Percentiles rank a stretch among this genome's conserved stretches.
Evolutionary conservation across 2,797 vertebrate genomes (phyloP).

Genomic region (Salmo trutta): DNA sequence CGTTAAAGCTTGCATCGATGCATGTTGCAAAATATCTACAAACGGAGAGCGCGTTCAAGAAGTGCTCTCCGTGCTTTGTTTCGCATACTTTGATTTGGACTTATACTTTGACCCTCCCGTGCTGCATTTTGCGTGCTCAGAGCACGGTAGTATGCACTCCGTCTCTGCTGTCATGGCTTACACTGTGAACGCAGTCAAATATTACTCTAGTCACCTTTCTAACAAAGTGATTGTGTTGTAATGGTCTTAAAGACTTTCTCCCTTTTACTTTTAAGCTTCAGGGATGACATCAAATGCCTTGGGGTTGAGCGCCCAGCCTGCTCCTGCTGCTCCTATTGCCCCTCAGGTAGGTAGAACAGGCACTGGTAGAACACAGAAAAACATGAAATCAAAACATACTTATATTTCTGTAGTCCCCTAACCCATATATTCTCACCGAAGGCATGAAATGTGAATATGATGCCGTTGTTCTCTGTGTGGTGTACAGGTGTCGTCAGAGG

Average conservation of each 20-base stretch:
- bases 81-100: no score
- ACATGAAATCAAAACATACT: neutral
- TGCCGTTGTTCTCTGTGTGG: neutral
- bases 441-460: neutral
- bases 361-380: neutral
- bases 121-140: no score
- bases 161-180: neutral
- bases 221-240: neutral
- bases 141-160: no score
- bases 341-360: conserved; percentile 64
- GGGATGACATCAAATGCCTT: conserved; percentile 57
- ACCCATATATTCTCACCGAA: neutral
- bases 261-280: conserved; percentile 45
- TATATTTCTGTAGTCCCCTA: no score
- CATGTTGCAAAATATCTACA: no score
- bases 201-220: neutral
- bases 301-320: conserved; percentile 49
- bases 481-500: conserved; percentile 81
- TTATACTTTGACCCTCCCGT: no score
- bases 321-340: conserved; percentile 32
- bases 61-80: no score
- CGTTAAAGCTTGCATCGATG: no score
- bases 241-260: neutral
- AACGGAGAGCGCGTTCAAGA: no score
- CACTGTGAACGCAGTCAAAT: neutral